Conservation (phyloP, 2,113 vertebrate genomes). For the Melanerpes aurifrons region DNA sequence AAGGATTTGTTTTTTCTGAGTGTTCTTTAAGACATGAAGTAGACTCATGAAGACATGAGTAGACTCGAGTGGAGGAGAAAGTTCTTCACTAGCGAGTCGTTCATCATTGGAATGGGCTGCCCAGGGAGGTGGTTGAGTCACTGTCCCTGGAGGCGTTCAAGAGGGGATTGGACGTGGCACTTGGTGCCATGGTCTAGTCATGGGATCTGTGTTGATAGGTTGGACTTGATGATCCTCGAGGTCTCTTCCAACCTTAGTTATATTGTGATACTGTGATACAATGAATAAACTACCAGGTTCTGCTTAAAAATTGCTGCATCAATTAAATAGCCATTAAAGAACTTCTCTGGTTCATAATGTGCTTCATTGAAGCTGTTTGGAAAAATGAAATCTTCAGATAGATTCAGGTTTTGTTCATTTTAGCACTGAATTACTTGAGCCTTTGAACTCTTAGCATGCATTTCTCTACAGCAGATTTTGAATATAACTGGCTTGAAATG, state of each 20-base stretch:
- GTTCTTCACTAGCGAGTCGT: no score
- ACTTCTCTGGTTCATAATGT: neutral
- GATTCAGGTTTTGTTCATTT: neutral
- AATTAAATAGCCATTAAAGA: neutral
- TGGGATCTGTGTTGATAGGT: no score
- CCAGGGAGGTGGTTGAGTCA: no score
- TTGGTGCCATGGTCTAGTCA: no score
- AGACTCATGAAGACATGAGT: no score
- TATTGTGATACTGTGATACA: no score
- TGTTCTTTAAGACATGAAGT: neutral
- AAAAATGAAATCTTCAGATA: neutral
- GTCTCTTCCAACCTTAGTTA: no score
- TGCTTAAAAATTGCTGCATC: neutral
- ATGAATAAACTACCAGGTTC: neutral
- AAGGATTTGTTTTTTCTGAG: neutral
- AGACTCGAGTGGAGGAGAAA: no score
- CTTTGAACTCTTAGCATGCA: neutral
- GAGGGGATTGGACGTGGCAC: no score
- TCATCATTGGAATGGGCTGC: no score
- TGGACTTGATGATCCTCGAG: no score
- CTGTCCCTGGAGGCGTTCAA: no score
- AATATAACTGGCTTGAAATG: constrained; percentile 12
- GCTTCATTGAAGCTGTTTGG: neutral
- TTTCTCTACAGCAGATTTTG: neutral
- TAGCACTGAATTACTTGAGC: neutral